Conservation (phyloP, 2,113 vertebrate genomes). For the Spilogale gracilis region DNA sequence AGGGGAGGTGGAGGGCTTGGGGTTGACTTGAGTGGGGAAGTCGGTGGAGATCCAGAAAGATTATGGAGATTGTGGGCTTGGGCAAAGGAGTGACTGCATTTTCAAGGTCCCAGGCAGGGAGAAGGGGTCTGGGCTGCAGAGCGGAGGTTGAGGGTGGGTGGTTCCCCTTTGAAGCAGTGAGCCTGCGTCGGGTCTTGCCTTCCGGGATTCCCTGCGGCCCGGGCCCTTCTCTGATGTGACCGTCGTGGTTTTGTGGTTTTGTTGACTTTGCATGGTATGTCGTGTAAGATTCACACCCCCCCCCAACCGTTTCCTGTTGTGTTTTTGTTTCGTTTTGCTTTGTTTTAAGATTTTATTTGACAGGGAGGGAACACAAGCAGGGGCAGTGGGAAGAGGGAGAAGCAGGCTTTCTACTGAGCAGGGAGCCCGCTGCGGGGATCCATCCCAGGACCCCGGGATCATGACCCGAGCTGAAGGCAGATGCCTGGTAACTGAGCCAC, state of each 20-base stretch:
- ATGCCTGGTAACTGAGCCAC: no score
- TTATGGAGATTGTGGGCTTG: neutral
- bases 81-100: no score
- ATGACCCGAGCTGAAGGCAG: no score
- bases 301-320: neutral
- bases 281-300: neutral
- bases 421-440: no score
- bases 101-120: neutral
- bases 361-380: no score
- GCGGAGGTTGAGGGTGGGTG: no score
- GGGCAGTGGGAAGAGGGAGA: no score
- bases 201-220: neutral
- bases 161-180: neutral
- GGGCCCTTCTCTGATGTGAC: neutral
- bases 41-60: neutral
- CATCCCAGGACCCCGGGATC: no score
- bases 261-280: neutral
- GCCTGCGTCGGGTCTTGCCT: neutral
- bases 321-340: no score
- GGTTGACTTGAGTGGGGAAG: neutral
- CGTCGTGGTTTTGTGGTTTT: neutral
- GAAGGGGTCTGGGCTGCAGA: constrained; percentile 77
- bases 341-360: no score
- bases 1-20: neutral
- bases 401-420: no score